Conservation (phyloP, 1,140 invertebrate genomes). For the Drosophila hydei region DNA sequence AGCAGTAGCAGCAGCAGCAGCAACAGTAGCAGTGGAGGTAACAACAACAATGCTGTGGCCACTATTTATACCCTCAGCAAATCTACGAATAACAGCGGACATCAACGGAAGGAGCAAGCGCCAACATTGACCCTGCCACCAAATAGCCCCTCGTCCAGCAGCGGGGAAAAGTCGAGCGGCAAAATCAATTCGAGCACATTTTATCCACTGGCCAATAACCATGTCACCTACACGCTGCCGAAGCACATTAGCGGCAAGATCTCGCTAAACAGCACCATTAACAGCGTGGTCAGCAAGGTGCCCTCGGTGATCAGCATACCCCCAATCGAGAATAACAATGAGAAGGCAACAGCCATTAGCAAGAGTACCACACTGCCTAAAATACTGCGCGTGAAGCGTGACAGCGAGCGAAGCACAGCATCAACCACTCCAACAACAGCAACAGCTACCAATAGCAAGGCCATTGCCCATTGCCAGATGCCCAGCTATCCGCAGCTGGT, state of each 20-base stretch:
- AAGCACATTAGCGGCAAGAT: slow-evolving; percentile 82
- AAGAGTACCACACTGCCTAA: slow-evolving; percentile 59
- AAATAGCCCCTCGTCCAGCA: slow-evolving; percentile 45
- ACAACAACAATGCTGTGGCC: slow-evolving; percentile 63
- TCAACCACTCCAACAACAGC: slow-evolving; percentile 13
- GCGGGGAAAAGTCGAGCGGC: slow-evolving; percentile 58
- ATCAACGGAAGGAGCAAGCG: slow-evolving; percentile 67
- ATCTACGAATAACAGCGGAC: slow-evolving; percentile 32
- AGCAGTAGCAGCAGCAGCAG: slow-evolving; percentile 22
- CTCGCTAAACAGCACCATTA: slow-evolving; percentile 80
- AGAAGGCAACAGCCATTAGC: slow-evolving; percentile 20
- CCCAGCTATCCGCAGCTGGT: slow-evolving; percentile 67
- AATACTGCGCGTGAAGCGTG: slow-evolving; percentile 46
- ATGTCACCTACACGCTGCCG: slow-evolving; percentile 82
- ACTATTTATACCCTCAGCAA: slow-evolving; percentile 78
- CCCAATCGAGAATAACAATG: slow-evolving; percentile 56
- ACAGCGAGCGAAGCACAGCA: slow-evolving; percentile 4
- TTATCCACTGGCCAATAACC: slow-evolving; percentile 80
- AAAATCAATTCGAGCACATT: slow-evolving; percentile 83
- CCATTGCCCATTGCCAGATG: slow-evolving; percentile 75
- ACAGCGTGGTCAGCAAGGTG: slow-evolving; percentile 83
- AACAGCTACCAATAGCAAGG: slow-evolving; percentile 28
- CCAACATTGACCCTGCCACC: slow-evolving; percentile 69
- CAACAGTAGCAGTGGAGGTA: neutral
- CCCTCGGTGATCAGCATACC: slow-evolving; percentile 83